Evolutionary conservation across 2,888 invertebrate species (phyloP).

Genomic region (Clistopyga incitator): DNA sequence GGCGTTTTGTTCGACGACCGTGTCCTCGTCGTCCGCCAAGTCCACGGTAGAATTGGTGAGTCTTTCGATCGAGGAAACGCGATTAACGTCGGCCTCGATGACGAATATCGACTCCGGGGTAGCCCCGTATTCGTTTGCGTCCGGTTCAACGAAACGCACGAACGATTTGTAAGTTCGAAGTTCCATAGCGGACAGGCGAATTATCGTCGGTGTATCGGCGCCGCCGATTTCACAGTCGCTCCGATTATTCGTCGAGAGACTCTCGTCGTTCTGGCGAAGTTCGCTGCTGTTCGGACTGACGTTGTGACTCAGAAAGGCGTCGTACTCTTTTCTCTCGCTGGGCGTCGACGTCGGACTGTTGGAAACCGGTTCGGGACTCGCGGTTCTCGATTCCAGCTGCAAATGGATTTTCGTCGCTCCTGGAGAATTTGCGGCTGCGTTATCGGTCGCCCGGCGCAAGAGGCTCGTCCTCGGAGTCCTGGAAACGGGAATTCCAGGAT

Average conservation of each 20-base stretch:
- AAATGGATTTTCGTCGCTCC: background rate
- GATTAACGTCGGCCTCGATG: slow-evolving; percentile 77
- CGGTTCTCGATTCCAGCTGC: slow-evolving; percentile 20
- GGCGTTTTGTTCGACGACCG: slow-evolving; percentile 28
- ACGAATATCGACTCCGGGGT: slow-evolving; percentile 75
- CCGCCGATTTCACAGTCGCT: slow-evolving; percentile 12
- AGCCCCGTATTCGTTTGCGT: slow-evolving; percentile 51
- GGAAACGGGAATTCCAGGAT: background rate
- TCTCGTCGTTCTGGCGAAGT: slow-evolving; percentile 54
- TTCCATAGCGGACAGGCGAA: slow-evolving; percentile 67
- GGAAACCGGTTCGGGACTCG: slow-evolving; percentile 33
- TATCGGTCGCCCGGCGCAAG: slow-evolving; percentile 70
- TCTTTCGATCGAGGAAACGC: slow-evolving; percentile 55
- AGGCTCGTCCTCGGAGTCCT: slow-evolving; percentile 66
- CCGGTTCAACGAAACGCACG: slow-evolving; percentile 65
- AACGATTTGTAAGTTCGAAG: slow-evolving; percentile 71
- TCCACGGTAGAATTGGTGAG: slow-evolving; percentile 1
- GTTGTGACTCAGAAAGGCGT: slow-evolving; percentile 63
- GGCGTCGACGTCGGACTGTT: slow-evolving; percentile 66
- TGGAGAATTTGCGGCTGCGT: slow-evolving; percentile 28
- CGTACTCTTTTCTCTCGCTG: slow-evolving; percentile 67
- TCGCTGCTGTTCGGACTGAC: slow-evolving; percentile 65
- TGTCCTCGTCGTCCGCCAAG: slow-evolving; percentile 25
- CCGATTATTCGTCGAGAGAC: slow-evolving; percentile 12
- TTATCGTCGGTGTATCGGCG: slow-evolving; percentile 50